phyloP scores from a whole-genome alignment of 2,888 invertebrate species.

The Allacma fusca region DNA sequence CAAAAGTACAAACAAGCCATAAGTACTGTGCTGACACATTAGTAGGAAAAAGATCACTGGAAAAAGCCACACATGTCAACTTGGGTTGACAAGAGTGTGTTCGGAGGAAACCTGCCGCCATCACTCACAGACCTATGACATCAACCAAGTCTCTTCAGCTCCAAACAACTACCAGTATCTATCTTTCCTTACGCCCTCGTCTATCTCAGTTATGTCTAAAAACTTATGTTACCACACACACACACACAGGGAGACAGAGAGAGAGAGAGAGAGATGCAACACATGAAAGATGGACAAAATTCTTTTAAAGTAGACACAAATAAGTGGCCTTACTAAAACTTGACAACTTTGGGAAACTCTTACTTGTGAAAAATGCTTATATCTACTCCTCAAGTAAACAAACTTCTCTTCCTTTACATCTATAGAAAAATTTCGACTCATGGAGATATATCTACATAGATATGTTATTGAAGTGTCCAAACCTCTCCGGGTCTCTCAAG shows the following conservation, averaged over 20 bases:
- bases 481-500: too few relatives aligned
- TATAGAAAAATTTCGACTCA: too few relatives aligned
- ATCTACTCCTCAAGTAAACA: conserved; percentile 1
- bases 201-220: too few relatives aligned
- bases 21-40: conserved; percentile 13
- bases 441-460: too few relatives aligned
- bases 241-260: background rate
- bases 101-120: conserved; percentile 8
- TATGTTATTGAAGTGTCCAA: too few relatives aligned
- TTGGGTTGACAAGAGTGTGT: background rate
- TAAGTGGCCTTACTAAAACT: background rate
- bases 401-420: background rate
- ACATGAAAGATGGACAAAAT: background rate
- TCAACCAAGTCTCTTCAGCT: background rate
- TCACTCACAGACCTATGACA: conserved; percentile 7
- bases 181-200: too few relatives aligned
- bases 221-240: background rate
- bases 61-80: conserved; percentile 13
- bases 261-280: too few relatives aligned
- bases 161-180: too few relatives aligned
- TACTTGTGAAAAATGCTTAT: background rate
- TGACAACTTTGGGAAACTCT: background rate
- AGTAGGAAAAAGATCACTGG: conserved; percentile 12
- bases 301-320: conserved; percentile 5
- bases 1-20: conserved; percentile 16